phyloP scores from a whole-genome alignment of 1,140 invertebrate genomes.

The Dolichoris vasculosae region DNA sequence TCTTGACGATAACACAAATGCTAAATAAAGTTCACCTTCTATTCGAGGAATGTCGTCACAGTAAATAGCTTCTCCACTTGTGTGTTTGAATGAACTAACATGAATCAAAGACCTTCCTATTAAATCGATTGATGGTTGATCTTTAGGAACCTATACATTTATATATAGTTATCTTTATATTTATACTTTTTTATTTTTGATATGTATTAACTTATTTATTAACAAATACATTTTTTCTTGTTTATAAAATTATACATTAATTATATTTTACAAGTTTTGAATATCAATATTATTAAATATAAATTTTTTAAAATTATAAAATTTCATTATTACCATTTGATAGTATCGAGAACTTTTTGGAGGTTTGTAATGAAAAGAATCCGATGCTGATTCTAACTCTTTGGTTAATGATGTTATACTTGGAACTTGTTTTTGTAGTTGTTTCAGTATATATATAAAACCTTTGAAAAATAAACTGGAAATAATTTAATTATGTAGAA shows the following conservation, averaged over 20 bases:
- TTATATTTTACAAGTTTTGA: too few species aligned
- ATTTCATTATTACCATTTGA: slow-evolving; percentile 75
- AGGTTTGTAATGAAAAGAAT: slow-evolving; percentile 78
- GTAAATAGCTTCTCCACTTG: slow-evolving; percentile 93
- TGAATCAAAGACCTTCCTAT: slow-evolving; percentile 89
- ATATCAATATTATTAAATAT: too few species aligned
- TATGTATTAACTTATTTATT: too few species aligned
- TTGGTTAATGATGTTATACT: slow-evolving; percentile 64
- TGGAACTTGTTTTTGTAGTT: slow-evolving; percentile 73
- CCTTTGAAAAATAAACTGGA: slow-evolving; percentile 92
- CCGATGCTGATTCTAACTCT: slow-evolving; percentile 75
- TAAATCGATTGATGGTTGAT: slow-evolving; percentile 80
- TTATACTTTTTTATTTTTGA: neutral
- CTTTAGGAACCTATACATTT: slow-evolving; percentile 74
- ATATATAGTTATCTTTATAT: neutral
- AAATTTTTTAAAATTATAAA: neutral
- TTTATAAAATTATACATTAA: too few species aligned
- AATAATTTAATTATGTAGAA: slow-evolving; percentile 17
- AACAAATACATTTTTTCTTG: too few species aligned
- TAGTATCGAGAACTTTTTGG: slow-evolving; percentile 87
- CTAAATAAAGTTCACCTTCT: slow-evolving; percentile 83
- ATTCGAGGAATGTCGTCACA: slow-evolving; percentile 89
- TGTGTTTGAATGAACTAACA: slow-evolving; percentile 88
- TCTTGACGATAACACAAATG: slow-evolving; percentile 84
- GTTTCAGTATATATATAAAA: slow-evolving; percentile 82